Conservation (phyloP, 2,888 invertebrate genomes). For the Lissocephala sabroskyi region DNA sequence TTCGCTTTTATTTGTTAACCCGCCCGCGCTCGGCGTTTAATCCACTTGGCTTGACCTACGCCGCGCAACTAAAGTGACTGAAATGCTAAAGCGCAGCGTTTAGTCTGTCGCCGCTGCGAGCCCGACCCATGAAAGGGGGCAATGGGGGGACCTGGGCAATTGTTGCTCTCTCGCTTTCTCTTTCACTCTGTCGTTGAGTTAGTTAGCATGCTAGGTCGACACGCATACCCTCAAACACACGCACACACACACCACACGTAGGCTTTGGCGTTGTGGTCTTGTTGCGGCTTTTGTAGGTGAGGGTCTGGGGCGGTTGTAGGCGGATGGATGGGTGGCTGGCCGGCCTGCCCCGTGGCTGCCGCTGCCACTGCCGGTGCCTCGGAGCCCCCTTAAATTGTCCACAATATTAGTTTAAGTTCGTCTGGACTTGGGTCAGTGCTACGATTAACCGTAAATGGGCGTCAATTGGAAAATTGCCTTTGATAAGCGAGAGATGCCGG, state of each 20-base stretch:
- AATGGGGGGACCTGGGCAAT: not conserved
- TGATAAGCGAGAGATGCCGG: too few relatives aligned
- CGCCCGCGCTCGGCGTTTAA: slow-evolving; percentile 41
- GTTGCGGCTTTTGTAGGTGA: not conserved
- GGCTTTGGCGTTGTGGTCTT: not conserved
- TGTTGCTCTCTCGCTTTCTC: slow-evolving; percentile 12
- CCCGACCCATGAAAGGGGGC: too few relatives aligned
- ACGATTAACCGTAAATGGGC: slow-evolving; percentile 62
- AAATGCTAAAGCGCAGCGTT: slow-evolving; percentile 41
- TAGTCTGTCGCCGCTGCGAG: not conserved
- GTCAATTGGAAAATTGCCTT: slow-evolving; percentile 61
- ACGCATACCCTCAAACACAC: slow-evolving; percentile 2
- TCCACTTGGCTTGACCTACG: slow-evolving; percentile 63
- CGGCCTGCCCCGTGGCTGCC: too few relatives aligned
- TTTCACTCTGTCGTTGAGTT: too few relatives aligned
- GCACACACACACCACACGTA: slow-evolving; percentile 3
- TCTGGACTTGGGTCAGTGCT: slow-evolving; percentile 65
- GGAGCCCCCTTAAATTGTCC: slow-evolving; percentile 59
- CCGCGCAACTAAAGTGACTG: slow-evolving; percentile 50
- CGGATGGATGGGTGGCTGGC: too few relatives aligned
- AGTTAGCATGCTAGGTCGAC: slow-evolving; percentile 29
- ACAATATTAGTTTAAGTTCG: slow-evolving; percentile 63
- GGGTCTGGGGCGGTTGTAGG: too few relatives aligned
- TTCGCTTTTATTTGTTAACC: not conserved
- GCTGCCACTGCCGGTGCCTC: slow-evolving; percentile 44